These are phyloP conservation scores for Onthophagus taurus DNA, from an alignment of 1,140 invertebrate species.

Conservation along the genomic window DNA sequence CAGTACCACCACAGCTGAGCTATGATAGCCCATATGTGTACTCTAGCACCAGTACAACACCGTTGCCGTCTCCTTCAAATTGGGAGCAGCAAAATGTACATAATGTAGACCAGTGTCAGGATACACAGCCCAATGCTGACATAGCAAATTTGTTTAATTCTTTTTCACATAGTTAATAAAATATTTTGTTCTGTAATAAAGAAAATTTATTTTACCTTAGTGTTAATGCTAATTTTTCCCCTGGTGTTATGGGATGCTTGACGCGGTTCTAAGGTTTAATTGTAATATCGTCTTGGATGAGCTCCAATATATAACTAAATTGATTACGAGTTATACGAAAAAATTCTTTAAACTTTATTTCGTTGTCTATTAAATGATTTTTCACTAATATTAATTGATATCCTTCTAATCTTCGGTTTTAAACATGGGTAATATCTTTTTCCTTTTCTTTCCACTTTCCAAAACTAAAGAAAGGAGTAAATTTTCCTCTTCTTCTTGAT, in stretches of 20 bases:
- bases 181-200: neutral
- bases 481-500: conserved; percentile 3
- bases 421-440: conserved; percentile 7
- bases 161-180: neutral
- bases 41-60: neutral
- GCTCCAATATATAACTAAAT: conserved; percentile 6
- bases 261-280: neutral
- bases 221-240: too few species aligned
- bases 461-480: conserved; percentile 5
- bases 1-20: neutral
- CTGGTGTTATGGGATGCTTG: neutral
- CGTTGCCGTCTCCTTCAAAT: neutral
- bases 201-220: conserved; percentile 1
- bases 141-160: neutral
- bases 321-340: neutral
- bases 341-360: conserved; percentile 7
- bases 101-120: neutral
- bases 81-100: neutral
- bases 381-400: neutral
- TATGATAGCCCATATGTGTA: neutral
- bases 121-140: neutral
- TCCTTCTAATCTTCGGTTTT: neutral
- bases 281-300: neutral
- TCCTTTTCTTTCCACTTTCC: conserved; percentile 5
- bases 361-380: conserved; percentile 2